Percentiles rank a stretch among this genome's conserved stretches.
phyloP scores from a whole-genome alignment of 1,140 invertebrate species.

The Drosophila pachea region DNA sequence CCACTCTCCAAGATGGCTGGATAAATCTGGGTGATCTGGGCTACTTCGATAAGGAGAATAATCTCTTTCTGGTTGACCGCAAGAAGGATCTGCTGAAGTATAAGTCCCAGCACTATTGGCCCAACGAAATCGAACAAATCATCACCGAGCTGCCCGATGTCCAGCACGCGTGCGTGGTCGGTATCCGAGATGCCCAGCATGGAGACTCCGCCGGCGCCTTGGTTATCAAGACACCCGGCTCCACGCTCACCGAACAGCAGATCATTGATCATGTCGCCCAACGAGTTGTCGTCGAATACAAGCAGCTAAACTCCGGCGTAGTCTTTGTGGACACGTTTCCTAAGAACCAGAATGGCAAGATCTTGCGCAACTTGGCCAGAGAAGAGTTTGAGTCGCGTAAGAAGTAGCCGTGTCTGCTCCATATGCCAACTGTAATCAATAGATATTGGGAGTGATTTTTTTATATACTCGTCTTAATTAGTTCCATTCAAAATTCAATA shows the following conservation, averaged over 20 bases:
- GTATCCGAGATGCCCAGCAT: slow-evolving; percentile 45
- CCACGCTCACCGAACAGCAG: slow-evolving; percentile 47
- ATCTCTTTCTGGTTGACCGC: slow-evolving; percentile 81
- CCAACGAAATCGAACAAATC: slow-evolving; percentile 63
- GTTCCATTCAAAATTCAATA: slow-evolving; percentile 1
- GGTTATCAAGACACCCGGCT: slow-evolving; percentile 45
- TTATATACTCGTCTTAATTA: too few relatives aligned
- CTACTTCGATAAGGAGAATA: slow-evolving; percentile 80
- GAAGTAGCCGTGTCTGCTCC: slow-evolving; percentile 12
- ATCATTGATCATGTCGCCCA: slow-evolving; percentile 57
- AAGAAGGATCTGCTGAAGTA: slow-evolving; percentile 83
- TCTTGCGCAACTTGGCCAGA: slow-evolving; percentile 44
- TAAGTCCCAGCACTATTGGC: slow-evolving; percentile 69
- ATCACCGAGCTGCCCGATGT: slow-evolving; percentile 61
- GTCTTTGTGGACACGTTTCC: slow-evolving; percentile 79
- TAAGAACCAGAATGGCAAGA: slow-evolving; percentile 81
- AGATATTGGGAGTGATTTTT: not conserved
- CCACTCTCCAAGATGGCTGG: slow-evolving; percentile 79
- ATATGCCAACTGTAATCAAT: not conserved
- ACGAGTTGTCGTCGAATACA: slow-evolving; percentile 55
- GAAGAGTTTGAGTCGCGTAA: slow-evolving; percentile 37
- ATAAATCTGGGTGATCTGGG: slow-evolving; percentile 84
- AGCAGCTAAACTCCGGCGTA: slow-evolving; percentile 78
- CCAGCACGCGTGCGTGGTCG: slow-evolving; percentile 59
- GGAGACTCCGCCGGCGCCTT: slow-evolving; percentile 61